A percentile compares a stretch with the other conserved stretches of the same genome.
Conservation (phyloP, 2,888 invertebrate species). For the Ferrisia virgata region DNA sequence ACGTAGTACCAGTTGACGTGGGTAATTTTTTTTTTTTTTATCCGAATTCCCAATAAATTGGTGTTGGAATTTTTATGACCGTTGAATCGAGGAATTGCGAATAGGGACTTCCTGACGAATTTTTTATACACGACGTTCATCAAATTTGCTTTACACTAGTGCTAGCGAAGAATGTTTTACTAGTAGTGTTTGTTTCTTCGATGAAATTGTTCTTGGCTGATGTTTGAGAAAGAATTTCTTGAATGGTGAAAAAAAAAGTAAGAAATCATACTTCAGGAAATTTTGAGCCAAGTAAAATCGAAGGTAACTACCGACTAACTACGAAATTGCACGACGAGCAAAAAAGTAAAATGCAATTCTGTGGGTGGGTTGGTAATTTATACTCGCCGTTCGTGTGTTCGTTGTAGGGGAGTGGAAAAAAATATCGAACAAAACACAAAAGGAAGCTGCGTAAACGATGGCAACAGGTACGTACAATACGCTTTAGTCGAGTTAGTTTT, state of each 20-base stretch:
- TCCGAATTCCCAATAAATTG: background rate
- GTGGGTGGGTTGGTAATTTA: no score
- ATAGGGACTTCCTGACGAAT: no score
- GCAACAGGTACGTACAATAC: background rate
- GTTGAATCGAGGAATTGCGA: background rate
- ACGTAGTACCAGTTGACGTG: background rate
- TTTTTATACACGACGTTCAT: no score
- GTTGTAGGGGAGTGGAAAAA: background rate
- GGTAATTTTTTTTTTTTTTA: background rate
- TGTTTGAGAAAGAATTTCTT: no score
- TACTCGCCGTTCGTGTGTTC: background rate
- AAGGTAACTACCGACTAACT: background rate
- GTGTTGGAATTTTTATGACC: background rate
- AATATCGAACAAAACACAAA: background rate
- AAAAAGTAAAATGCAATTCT: background rate
- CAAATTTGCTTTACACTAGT: no score
- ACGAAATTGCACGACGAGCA: background rate
- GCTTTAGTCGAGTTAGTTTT: background rate
- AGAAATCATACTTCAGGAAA: no score
- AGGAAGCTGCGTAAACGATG: background rate
- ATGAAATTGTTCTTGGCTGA: no score
- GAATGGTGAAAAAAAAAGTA: no score
- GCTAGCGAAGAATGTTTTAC: no score
- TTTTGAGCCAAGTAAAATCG: no score
- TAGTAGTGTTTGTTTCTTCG: no score